These are phyloP conservation scores for Sorex fumeus DNA, from an alignment of 2,113 vertebrate genomes.

Conservation along the genomic window DNA sequence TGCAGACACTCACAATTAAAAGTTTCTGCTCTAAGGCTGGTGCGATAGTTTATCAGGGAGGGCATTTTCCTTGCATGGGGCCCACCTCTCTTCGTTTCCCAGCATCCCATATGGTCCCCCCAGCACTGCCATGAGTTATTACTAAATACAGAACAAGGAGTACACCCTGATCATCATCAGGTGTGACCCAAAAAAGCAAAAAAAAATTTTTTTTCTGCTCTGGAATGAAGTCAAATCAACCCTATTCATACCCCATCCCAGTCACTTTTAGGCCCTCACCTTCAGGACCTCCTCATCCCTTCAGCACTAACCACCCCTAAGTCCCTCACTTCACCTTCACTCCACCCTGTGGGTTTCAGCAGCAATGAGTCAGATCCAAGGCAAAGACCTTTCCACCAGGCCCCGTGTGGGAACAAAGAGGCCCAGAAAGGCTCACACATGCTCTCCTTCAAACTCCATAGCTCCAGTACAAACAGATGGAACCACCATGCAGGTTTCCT, in stretches of 20 bases:
- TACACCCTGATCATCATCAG: too few species aligned
- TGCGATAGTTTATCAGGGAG: too few species aligned
- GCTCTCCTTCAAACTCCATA: neutral
- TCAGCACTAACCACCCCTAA: neutral
- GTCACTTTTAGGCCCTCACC: neutral
- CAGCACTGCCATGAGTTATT: too few species aligned
- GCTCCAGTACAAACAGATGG: neutral
- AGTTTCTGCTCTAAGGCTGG: too few species aligned
- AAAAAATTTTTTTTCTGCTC: neutral
- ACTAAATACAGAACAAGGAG: too few species aligned
- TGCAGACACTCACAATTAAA: too few species aligned
- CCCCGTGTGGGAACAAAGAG: neutral
- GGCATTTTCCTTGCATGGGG: too few species aligned
- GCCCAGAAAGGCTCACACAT: neutral
- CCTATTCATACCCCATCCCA: rapidly evolving
- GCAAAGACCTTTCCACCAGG: neutral
- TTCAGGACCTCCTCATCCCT: neutral
- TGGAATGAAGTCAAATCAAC: neutral
- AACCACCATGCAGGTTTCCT: neutral
- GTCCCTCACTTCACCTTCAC: neutral
- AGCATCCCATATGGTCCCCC: too few species aligned
- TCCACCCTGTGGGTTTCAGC: neutral
- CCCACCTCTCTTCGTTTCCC: too few species aligned
- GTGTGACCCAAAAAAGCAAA: too few species aligned
- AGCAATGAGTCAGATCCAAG: neutral